Evolutionary conservation across 1,140 invertebrate genomes (phyloP), one percentile per base, ranked within the genome.

Genomic region (Bombus pascuorum): DNA sequence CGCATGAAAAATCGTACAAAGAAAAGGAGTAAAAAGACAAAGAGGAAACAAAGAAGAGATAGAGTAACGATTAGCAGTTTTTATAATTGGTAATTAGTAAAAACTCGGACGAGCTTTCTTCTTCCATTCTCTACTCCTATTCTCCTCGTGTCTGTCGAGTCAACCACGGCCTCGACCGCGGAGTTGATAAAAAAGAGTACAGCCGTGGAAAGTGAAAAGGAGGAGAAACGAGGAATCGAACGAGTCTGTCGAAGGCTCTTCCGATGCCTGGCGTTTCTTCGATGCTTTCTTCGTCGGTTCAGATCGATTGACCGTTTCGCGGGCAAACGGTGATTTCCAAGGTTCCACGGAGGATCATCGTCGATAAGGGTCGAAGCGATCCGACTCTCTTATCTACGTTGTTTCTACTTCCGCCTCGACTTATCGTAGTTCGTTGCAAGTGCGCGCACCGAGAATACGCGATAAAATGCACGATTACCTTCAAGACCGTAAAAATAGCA

Each of bases 381-480:
- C 18, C 73, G 81, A 37, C 13, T 13, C 39, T n/a, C 13, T 32
- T 57, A 83, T 76, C 81, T 34, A 42, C 32, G 10, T 32, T 65
- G 81, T 47, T 75, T 75, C 57, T 71, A 53, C 70, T 72, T 82
- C 79, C 80, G 70, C 3, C 22, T 18, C 39, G 53, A 18, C 32
- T 15, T 66, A 32, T 8, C 13, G 15, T 32, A 32, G 13, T 12
- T 62, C 28, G 59, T 18, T 39, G 25, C 25, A 42, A 62, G 34
- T 68, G 2, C n/a, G 71, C 42, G 15, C 39, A 12, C 5, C 3
- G n/a, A 12, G 15, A 4, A 42, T 8, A 81, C 37, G 39, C 57
- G 71, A 73, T 42, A 73, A 28, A 74, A 32, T 75, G 15, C n/a
- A 42, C 15, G 53, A 25, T 34, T 12, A 37, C 57, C 39, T 10